These are phyloP conservation scores for Synanthedon tipuliformis DNA, from an alignment of 2,888 invertebrate genomes.

Conservation along the genomic window DNA sequence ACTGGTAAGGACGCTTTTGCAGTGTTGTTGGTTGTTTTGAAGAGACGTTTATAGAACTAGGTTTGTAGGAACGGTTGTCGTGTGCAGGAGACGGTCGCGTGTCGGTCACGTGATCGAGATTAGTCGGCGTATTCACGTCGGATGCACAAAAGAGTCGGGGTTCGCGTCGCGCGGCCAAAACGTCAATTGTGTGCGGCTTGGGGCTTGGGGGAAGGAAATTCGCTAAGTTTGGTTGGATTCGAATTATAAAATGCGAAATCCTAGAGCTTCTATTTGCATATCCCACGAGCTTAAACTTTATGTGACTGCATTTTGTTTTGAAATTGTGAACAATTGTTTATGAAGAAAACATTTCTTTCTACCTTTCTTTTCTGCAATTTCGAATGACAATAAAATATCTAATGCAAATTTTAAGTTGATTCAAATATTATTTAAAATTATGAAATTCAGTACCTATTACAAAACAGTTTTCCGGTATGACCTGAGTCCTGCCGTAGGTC, in stretches of 20 bases:
- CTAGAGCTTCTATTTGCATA: constrained; percentile 61
- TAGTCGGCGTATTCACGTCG: constrained; percentile 61
- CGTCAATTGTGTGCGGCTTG: constrained; percentile 60
- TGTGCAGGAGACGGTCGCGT: constrained; percentile 55
- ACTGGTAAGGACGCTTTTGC: constrained; percentile 23
- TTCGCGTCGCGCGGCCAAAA: constrained; percentile 47
- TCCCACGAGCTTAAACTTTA: constrained; percentile 39
- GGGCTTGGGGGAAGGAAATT: constrained; percentile 38
- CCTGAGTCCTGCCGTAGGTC: no score
- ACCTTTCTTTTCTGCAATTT: no score
- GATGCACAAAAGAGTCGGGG: constrained; percentile 48
- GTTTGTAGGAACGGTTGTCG: constrained; percentile 40
- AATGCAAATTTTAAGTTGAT: no score
- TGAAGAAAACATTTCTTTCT: no score
- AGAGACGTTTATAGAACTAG: constrained; percentile 27
- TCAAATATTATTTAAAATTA: no score
- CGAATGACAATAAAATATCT: no score
- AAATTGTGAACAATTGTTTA: no score
- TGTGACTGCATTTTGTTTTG: neutral
- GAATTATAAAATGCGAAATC: constrained; percentile 60
- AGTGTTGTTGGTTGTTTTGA: constrained; percentile 7
- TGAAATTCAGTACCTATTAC: no score
- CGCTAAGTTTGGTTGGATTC: constrained; percentile 63
- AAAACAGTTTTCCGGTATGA: no score
- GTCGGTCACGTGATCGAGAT: constrained; percentile 61